phyloP scores from a whole-genome alignment of 2,113 vertebrate genomes.

The Brachyhypopomus gauderio region DNA sequence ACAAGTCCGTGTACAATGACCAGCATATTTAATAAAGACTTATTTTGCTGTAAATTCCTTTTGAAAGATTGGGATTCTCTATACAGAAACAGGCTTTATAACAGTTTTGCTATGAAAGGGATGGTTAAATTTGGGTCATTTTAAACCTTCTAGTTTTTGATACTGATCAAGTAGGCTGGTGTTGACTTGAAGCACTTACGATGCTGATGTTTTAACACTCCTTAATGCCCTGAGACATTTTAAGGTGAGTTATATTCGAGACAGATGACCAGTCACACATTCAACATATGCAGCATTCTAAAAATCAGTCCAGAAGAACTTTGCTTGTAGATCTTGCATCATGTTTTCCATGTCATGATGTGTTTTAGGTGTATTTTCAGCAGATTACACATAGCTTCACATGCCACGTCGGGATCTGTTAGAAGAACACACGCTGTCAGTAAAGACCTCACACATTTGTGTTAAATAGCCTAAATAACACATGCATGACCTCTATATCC shows the following conservation, averaged over 20 bases:
- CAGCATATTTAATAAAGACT: slow-evolving; percentile 68
- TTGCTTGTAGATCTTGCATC: background rate
- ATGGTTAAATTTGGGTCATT: too few species aligned
- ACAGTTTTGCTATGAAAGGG: too few species aligned
- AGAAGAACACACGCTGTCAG: background rate
- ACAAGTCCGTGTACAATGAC: slow-evolving; percentile 57
- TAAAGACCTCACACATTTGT: background rate
- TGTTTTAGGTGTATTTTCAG: background rate
- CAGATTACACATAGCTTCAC: slow-evolving; percentile 5
- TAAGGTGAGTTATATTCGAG: background rate
- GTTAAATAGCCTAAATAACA: too few species aligned
- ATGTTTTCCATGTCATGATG: background rate
- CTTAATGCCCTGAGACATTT: background rate
- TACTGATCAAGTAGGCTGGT: too few species aligned
- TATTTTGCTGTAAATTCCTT: slow-evolving; percentile 68
- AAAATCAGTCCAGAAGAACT: background rate
- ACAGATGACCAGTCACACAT: background rate
- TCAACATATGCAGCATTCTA: background rate
- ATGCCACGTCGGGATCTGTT: slow-evolving; percentile 22
- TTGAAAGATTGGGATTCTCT: background rate
- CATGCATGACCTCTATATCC: background rate
- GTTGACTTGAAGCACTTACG: too few species aligned
- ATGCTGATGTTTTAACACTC: background rate
- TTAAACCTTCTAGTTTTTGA: too few species aligned
- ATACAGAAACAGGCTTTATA: too few species aligned